phyloP scores from a whole-genome alignment of 2,113 vertebrate genomes.

The Halcyon malimbica region DNA sequence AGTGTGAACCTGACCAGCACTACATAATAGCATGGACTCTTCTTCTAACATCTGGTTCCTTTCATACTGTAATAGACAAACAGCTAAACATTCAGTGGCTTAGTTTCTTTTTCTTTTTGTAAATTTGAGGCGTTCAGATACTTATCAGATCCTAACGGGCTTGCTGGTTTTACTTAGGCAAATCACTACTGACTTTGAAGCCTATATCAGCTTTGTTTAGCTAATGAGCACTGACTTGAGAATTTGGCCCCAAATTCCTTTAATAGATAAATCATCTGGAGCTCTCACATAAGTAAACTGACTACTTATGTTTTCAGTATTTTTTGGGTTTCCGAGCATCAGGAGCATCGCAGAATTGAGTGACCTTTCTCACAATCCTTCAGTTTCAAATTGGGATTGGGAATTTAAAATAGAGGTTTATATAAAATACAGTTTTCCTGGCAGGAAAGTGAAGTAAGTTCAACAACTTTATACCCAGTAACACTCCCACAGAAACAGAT shows the following conservation, averaged over 20 bases:
- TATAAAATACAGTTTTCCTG: background rate
- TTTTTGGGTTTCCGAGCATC: background rate
- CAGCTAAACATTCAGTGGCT: slow-evolving; percentile 49
- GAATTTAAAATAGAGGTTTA: background rate
- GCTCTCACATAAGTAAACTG: background rate
- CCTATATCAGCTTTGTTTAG: slow-evolving; percentile 31
- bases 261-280: slow-evolving; percentile 58
- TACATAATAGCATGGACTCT: background rate
- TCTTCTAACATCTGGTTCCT: slow-evolving; percentile 36
- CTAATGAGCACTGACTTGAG: slow-evolving; percentile 54
- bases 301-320: slow-evolving; percentile 31
- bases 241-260: slow-evolving; percentile 55
- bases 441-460: background rate
- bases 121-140: slow-evolving; percentile 17
- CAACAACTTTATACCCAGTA: background rate
- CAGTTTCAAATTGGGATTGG: background rate
- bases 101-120: slow-evolving; percentile 38
- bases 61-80: slow-evolving; percentile 42
- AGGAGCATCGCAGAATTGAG: background rate
- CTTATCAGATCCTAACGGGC: slow-evolving; percentile 36
- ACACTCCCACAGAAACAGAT: slow-evolving; percentile 7
- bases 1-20: slow-evolving; percentile 14
- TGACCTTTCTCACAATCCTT: slow-evolving; percentile 23
- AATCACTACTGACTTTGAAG: slow-evolving; percentile 60
- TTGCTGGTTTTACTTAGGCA: slow-evolving; percentile 60